These are phyloP conservation scores for Chelonus insularis DNA, from an alignment of 1,140 invertebrate species.

Conservation along the genomic window DNA sequence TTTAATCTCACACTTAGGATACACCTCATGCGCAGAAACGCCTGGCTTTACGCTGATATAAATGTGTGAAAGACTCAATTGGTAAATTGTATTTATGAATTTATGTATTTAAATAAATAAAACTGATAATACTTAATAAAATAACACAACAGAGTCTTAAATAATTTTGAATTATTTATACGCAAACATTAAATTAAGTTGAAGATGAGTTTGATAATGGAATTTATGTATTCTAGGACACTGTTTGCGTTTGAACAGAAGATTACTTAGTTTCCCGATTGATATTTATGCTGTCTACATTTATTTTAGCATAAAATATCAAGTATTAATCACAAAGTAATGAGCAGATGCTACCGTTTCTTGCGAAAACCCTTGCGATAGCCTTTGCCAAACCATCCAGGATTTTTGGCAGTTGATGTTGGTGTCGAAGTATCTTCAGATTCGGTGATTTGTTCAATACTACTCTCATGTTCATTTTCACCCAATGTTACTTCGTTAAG, in stretches of 20 bases:
- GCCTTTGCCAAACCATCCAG: conserved; percentile 70
- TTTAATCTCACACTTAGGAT: conserved; percentile 41
- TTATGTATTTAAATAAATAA: conserved; percentile 6
- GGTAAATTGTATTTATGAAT: no score
- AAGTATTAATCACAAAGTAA: neutral
- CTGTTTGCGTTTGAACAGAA: neutral
- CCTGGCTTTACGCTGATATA: conserved; percentile 10
- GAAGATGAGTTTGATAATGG: conserved; percentile 11
- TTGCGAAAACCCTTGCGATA: conserved; percentile 61
- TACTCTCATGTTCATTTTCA: conserved; percentile 36
- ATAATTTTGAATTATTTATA: neutral
- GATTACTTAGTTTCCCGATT: conserved; percentile 5
- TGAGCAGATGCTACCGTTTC: conserved; percentile 59
- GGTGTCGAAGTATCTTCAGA: conserved; percentile 42
- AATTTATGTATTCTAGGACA: neutral
- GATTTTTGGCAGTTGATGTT: conserved; percentile 56
- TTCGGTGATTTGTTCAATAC: conserved; percentile 37
- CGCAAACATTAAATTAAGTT: neutral
- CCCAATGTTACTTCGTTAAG: conserved; percentile 2
- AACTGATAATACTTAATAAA: conserved; percentile 17
- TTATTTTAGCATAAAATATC: neutral
- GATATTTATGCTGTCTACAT: conserved; percentile 3
- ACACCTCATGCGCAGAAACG: conserved; percentile 25
- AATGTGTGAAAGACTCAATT: conserved; percentile 18
- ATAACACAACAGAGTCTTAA: conserved; percentile 1